Percentiles rank a stretch among this genome's conserved stretches.
Evolutionary conservation across 2,888 invertebrate genomes (phyloP).

Genomic region (Torymus auratus): DNA sequence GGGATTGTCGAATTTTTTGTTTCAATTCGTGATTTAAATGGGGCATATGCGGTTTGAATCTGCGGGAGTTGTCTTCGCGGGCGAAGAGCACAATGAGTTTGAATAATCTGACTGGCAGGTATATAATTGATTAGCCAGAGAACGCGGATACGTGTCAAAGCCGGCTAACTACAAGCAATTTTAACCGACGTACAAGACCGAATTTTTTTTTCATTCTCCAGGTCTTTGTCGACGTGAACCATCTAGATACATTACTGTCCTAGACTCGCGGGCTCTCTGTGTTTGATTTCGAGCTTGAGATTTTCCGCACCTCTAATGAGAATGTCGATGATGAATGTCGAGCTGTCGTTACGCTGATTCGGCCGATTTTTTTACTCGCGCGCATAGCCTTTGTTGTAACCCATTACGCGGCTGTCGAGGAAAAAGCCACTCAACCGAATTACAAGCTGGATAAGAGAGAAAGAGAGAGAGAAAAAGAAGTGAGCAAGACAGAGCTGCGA

Average conservation of each 20-base stretch:
- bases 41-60: no score
- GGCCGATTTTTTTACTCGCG: background rate
- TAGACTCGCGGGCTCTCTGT: background rate
- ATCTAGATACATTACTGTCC: background rate
- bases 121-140: conserved; percentile 36
- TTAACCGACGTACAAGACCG: no score
- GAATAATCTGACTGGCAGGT: conserved; percentile 31
- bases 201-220: conserved; percentile 1
- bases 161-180: background rate
- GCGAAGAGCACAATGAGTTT: background rate
- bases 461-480: background rate
- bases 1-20: conserved; percentile 37
- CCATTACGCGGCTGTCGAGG: background rate
- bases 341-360: background rate
- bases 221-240: no score
- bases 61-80: no score
- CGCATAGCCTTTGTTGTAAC: background rate
- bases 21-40: conserved; percentile 9
- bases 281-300: background rate
- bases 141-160: conserved; percentile 32
- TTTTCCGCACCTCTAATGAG: conserved; percentile 1
- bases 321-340: background rate
- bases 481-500: background rate
- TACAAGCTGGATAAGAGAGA: conserved; percentile 7
- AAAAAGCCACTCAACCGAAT: conserved; percentile 19